A percentile compares a stretch with the other conserved stretches of the same genome.
These are phyloP conservation scores for Archips crataeganus DNA, from an alignment of 2,888 invertebrate genomes.

Conservation along the genomic window DNA sequence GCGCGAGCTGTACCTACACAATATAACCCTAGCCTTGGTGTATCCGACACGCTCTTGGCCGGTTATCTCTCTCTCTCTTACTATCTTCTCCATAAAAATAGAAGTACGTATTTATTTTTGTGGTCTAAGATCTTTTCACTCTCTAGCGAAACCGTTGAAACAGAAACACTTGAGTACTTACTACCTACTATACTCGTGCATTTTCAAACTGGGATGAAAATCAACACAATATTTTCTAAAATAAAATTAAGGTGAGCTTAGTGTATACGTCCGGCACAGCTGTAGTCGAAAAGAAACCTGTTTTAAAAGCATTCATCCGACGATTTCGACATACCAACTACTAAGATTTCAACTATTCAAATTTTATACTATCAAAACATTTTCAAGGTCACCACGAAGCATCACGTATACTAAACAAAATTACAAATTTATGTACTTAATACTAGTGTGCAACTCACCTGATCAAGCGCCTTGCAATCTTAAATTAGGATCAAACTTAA, in stretches of 20 bases:
- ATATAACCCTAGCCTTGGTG: too few species aligned
- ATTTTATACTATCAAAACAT: neutral
- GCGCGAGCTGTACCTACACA: too few species aligned
- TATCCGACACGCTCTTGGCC: too few species aligned
- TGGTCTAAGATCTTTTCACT: too few species aligned
- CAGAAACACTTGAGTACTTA: neutral
- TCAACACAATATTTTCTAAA: neutral
- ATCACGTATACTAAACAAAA: neutral
- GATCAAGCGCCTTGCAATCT: neutral
- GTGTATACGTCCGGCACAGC: neutral
- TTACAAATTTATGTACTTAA: neutral
- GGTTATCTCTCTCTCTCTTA: too few species aligned
- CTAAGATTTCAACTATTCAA: neutral
- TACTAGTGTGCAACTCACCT: neutral
- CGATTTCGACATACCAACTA: conserved; percentile 5
- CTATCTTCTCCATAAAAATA: too few species aligned
- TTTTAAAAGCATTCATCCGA: neutral
- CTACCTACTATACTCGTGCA: neutral
- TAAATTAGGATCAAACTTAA: neutral
- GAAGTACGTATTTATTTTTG: too few species aligned
- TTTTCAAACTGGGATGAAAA: neutral
- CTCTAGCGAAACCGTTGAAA: too few species aligned
- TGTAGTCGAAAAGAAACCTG: neutral
- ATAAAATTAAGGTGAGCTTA: neutral
- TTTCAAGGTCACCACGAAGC: neutral